A percentile compares a stretch with the other conserved stretches of the same genome.
These are phyloP conservation scores for Peromyscus polionotus DNA, from an alignment of 2,113 vertebrate genomes.

Conservation along the genomic window DNA sequence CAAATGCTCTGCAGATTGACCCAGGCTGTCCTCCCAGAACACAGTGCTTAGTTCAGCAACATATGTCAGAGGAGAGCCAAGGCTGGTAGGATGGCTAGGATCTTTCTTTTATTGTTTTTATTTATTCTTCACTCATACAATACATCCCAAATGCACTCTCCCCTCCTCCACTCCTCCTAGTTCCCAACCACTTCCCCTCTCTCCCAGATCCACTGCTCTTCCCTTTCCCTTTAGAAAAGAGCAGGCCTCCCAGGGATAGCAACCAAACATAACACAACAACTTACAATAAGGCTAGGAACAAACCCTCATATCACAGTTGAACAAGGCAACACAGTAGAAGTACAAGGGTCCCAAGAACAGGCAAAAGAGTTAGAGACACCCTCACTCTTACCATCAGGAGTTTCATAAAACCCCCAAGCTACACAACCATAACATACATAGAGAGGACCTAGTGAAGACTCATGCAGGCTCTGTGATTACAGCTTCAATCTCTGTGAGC, in stretches of 20 bases:
- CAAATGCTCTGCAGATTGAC: neutral
- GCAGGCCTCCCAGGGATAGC: neutral
- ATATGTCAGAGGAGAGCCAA: neutral
- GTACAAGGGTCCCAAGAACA: neutral
- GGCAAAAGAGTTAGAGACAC: neutral
- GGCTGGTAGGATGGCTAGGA: neutral
- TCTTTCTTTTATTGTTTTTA: neutral
- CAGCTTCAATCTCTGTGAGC: neutral
- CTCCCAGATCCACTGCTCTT: neutral
- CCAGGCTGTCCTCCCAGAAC: neutral
- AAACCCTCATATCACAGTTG: neutral
- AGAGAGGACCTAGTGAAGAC: neutral
- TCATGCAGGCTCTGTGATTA: neutral
- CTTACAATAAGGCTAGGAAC: neutral
- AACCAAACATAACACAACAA: neutral
- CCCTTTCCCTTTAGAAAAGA: neutral
- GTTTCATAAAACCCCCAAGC: neutral
- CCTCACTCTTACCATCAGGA: neutral
- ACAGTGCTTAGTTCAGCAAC: neutral
- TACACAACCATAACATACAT: neutral
- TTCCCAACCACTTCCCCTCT: neutral
- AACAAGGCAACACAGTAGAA: neutral
- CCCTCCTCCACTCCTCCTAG: neutral
- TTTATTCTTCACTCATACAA: neutral
- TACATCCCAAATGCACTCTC: neutral